Evolutionary conservation across 2,888 invertebrate genomes (phyloP).

Genomic region (Latrodectus hesperus): DNA sequence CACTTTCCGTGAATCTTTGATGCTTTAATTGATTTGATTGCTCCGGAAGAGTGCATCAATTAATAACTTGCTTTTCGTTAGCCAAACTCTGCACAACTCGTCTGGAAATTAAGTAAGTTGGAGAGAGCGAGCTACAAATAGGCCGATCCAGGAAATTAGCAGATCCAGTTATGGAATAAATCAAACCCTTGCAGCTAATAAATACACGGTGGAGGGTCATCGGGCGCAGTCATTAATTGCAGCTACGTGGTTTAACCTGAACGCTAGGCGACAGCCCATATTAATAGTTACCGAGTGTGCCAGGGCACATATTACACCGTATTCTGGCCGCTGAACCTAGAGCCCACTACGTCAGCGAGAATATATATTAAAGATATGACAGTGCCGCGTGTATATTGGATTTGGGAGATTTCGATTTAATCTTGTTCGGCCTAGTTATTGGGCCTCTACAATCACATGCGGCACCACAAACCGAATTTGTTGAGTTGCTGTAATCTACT

Average conservation of each 20-base stretch:
- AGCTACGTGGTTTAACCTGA: conserved; percentile 17
- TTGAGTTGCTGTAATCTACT: no score
- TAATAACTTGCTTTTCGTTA: no score
- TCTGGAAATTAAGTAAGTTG: no score
- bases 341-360: background rate
- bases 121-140: no score
- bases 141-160: background rate
- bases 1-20: no score
- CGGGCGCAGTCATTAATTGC: conserved; percentile 44
- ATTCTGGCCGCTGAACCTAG: background rate
- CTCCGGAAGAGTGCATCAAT: no score
- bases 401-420: conserved; percentile 2
- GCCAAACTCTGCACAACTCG: no score
- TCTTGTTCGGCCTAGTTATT: conserved; percentile 1
- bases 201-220: background rate
- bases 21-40: no score
- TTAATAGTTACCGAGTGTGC: conserved; percentile 46
- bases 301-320: background rate
- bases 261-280: conserved; percentile 48
- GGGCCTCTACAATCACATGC: no score
- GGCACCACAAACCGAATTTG: no score
- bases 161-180: background rate
- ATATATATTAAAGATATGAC: conserved; percentile 35
- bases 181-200: conserved; percentile 3
- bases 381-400: background rate